These are phyloP conservation scores for Silurus meridionalis DNA, from an alignment of 2,113 vertebrate species.

Conservation along the genomic window DNA sequence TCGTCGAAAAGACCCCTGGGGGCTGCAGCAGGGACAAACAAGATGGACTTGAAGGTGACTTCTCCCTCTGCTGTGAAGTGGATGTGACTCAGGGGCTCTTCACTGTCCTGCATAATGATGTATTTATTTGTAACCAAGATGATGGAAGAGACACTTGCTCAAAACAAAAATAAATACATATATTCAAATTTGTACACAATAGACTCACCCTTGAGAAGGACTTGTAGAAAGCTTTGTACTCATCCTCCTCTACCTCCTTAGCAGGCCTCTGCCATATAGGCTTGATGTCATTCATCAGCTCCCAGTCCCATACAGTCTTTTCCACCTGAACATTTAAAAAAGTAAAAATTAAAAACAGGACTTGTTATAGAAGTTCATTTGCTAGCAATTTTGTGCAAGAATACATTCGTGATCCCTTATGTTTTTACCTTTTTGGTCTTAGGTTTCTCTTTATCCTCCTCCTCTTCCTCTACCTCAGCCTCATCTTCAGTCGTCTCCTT, in stretches of 20 bases:
- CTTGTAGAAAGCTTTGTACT: conserved; percentile 98
- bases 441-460: conserved; percentile 90
- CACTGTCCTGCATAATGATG: conserved; percentile 78
- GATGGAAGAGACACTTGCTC: neutral
- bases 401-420: neutral
- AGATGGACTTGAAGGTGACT: conserved; percentile 97
- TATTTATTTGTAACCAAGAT: neutral
- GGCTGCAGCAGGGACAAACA: conserved; percentile 91
- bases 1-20: conserved; percentile 96
- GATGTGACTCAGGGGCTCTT: conserved; percentile 90
- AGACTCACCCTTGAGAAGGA: conserved; percentile 66
- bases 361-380: too few species aligned
- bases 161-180: neutral
- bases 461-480: conserved; percentile 93
- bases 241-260: conserved; percentile 95
- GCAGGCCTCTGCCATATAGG: conserved; percentile 97
- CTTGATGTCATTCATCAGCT: conserved; percentile 99
- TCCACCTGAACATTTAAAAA: conserved; percentile 79
- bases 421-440: conserved; percentile 90
- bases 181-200: too few species aligned
- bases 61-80: conserved; percentile 98
- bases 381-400: neutral
- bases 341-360: neutral
- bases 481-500: conserved; percentile 91
- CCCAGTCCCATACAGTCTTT: conserved; percentile 99